Conservation (phyloP, 2,888 invertebrate species). For the Leucoptera coffeella region DNA sequence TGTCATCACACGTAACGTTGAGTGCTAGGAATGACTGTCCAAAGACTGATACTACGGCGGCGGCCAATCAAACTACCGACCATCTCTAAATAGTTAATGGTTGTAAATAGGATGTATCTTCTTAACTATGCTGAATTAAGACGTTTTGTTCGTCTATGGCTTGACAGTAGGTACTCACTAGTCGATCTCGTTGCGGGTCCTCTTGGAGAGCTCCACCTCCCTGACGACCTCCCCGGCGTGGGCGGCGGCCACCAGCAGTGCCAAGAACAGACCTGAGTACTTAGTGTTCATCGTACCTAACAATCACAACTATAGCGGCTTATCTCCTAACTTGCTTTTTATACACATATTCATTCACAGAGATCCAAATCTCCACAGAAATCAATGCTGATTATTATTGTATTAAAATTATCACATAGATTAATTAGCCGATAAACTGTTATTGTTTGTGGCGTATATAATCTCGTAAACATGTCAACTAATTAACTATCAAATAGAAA, state of each 20-base stretch:
- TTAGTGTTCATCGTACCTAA: slow-evolving; percentile 17
- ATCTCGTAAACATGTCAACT: background rate
- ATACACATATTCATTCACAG: background rate
- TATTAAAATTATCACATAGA: slow-evolving; percentile 12
- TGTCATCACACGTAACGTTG: no score
- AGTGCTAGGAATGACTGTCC: no score
- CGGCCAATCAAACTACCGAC: no score
- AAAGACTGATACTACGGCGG: no score
- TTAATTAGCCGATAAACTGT: slow-evolving; percentile 12
- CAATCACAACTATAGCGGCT: slow-evolving; percentile 4
- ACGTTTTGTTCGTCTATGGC: no score
- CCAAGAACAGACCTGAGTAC: slow-evolving; percentile 16
- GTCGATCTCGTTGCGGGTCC: no score
- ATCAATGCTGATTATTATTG: slow-evolving; percentile 8
- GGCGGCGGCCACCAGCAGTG: slow-evolving; percentile 17
- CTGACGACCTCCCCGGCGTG: slow-evolving; percentile 19
- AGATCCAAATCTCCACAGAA: slow-evolving; percentile 3
- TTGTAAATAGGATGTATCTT: no score
- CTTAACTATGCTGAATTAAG: no score
- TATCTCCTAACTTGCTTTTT: background rate
- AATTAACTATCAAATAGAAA: background rate
- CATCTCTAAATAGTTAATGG: no score
- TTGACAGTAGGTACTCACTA: no score
- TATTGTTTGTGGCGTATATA: background rate
- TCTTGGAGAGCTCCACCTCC: slow-evolving; percentile 9